Base-by-base conservation (phyloP, 37 sponge, comb jelly and placozoan species). In the Lycopodina hypogea region DNA sequence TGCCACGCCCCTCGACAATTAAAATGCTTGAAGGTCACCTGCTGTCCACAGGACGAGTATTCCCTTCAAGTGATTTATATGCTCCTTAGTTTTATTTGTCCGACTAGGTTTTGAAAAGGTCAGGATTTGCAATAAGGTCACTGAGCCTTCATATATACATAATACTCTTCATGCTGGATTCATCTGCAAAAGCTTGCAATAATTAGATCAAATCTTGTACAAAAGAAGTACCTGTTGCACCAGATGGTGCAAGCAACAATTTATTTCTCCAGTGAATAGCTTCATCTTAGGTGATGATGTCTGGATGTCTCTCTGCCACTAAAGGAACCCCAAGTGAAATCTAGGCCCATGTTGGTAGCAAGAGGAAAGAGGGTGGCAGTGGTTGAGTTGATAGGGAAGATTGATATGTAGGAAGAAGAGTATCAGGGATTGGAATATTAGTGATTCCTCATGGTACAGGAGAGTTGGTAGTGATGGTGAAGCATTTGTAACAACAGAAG, bases 231-330 rank as follows among this genome's bases (percentile, higher is more conserved):
- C 72, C 62, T 36, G 69, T 56, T 24, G 56, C 21, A 19, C 81
- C 81, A 34, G 45, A 56, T 12, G 71, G 81, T 1, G 66, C 69
- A 32, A 17, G 40, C 9, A 78, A 78, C 1, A 65, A 32, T 40
- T 78, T 78, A 18, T 32, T 40, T 36, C 61, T 21, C 81, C 81
- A 80, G 38, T 80, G 81, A 45, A 80, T 40, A 8, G 70, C 72
- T 71, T 71, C 62, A 39, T 69, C 62, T 36, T 80, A 57, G 3
- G 32, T 45, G 48, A 45, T 45, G 26, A 23, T n/a, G 39, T 72
- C n/a, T 45, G 34, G 12, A 50, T 3, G 3, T 33, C 23, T 41
- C 53, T 23, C 17, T 2, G 23, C 73, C 73, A n/a, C 8, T 28
- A 29, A 30, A 50, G 23, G 50, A 40, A 21, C 73, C 73, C 73